Conservation (phyloP, 1,140 invertebrate genomes). For the Drosophila quadrilineata region DNA sequence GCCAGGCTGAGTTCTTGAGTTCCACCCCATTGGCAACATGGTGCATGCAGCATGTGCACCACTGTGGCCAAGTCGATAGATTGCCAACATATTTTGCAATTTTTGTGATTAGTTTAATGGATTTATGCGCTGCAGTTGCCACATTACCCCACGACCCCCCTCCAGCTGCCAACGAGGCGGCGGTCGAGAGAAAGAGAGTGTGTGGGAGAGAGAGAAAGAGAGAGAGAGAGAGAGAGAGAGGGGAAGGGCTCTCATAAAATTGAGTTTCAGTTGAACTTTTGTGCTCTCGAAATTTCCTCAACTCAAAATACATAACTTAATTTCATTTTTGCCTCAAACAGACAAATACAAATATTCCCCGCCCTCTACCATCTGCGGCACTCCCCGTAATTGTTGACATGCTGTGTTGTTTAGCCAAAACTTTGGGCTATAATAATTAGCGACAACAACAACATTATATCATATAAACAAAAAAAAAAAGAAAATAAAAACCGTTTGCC, state of each 20-base stretch:
- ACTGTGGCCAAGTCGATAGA: too few species aligned
- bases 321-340: slow-evolving; percentile 9
- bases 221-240: background rate
- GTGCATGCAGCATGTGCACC: background rate
- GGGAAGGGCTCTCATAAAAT: slow-evolving; percentile 21
- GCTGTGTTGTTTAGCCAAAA: slow-evolving; percentile 23
- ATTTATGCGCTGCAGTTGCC: slow-evolving; percentile 52
- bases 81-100: slow-evolving; percentile 52
- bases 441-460: slow-evolving; percentile 25
- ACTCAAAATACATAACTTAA: slow-evolving; percentile 35
- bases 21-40: background rate
- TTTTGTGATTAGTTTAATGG: slow-evolving; percentile 59
- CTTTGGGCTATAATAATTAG: slow-evolving; percentile 26
- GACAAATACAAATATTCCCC: background rate
- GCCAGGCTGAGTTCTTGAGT: background rate
- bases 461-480: too few species aligned
- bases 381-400: too few species aligned
- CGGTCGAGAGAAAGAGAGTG: too few species aligned
- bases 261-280: slow-evolving; percentile 47
- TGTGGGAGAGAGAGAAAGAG: background rate
- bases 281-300: slow-evolving; percentile 41
- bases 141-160: slow-evolving; percentile 44
- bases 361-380: too few species aligned
- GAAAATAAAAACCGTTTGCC: slow-evolving; percentile 33
- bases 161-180: too few species aligned